phyloP scores from a whole-genome alignment of 2,888 invertebrate genomes.

The Chrysolina oricalcia region DNA sequence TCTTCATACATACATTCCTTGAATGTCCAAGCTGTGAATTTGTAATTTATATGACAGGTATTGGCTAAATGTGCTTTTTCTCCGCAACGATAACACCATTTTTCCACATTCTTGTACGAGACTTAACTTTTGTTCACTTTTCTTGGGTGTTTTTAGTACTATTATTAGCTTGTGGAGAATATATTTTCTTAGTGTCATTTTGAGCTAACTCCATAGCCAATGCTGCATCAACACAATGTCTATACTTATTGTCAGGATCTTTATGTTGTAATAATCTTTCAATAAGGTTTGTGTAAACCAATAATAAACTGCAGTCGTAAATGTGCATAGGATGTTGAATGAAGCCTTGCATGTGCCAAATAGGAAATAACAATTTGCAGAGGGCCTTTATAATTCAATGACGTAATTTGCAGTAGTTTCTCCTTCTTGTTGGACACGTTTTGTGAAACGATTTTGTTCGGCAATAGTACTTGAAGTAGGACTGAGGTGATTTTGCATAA shows the following conservation, averaged over 20 bases:
- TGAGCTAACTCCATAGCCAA: background rate
- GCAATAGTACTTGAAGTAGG: too few relatives aligned
- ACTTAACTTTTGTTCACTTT: slow-evolving; percentile 8
- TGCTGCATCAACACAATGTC: slow-evolving; percentile 1
- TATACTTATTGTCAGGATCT: background rate
- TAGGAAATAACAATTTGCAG: background rate
- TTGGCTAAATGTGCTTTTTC: slow-evolving; percentile 13
- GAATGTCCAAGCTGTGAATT: slow-evolving; percentile 1
- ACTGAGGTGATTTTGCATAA: too few relatives aligned
- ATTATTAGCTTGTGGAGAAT: background rate
- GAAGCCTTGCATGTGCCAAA: background rate
- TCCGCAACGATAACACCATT: slow-evolving; percentile 13
- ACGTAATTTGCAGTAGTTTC: slow-evolving; percentile 16
- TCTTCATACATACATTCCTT: too few relatives aligned
- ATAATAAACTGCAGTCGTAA: background rate
- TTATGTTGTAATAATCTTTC: slow-evolving; percentile 18
- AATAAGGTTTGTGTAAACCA: slow-evolving; percentile 12
- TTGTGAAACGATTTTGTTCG: too few relatives aligned
- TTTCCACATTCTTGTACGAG: too few relatives aligned
- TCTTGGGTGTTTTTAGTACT: background rate
- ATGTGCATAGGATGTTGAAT: background rate
- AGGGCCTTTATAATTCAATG: background rate
- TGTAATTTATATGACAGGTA: slow-evolving; percentile 11
- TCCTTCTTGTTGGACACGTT: too few relatives aligned
- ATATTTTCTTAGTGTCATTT: background rate